Evolutionary conservation across 2,113 vertebrate species (phyloP).

Genomic region (Stigmatopora argus): DNA sequence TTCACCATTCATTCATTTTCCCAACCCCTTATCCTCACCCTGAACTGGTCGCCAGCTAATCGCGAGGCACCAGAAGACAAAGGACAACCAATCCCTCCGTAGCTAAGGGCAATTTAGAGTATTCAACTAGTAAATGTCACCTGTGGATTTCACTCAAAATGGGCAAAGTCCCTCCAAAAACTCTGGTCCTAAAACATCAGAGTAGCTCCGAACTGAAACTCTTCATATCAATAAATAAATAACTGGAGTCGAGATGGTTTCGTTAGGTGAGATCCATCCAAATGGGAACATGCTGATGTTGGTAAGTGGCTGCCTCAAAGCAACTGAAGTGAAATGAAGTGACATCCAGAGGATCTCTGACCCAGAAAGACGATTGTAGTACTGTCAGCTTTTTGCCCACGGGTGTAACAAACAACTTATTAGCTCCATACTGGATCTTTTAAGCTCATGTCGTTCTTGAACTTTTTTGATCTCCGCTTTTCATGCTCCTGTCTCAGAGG

Average conservation of each 20-base stretch:
- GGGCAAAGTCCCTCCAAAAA: too few species aligned
- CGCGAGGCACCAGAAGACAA: too few species aligned
- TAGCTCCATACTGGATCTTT: slow-evolving; percentile 2
- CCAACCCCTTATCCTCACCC: too few species aligned
- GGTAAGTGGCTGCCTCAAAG: slow-evolving; percentile 11
- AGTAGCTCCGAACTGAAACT: slow-evolving; percentile 2
- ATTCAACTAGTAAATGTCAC: too few species aligned
- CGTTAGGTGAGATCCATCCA: slow-evolving; percentile 10
- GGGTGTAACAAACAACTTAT: slow-evolving; percentile 11
- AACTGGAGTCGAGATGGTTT: neutral
- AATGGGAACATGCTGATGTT: slow-evolving; percentile 3
- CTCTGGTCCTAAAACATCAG: too few species aligned
- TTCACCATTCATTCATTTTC: too few species aligned
- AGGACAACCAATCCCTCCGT: too few species aligned
- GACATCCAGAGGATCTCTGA: slow-evolving; percentile 20
- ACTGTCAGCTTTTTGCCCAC: slow-evolving; percentile 7
- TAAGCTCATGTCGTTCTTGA: neutral
- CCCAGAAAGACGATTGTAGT: slow-evolving; percentile 10
- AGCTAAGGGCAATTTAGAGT: too few species aligned
- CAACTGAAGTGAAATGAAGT: slow-evolving; percentile 16
- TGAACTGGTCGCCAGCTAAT: too few species aligned
- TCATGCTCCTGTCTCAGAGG: neutral
- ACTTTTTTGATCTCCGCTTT: neutral
- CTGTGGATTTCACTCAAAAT: slow-evolving; percentile 1
- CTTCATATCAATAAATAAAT: neutral